These are phyloP conservation scores for Heterochromis multidens DNA, from an alignment of 2,113 vertebrate genomes.

Conservation along the genomic window DNA sequence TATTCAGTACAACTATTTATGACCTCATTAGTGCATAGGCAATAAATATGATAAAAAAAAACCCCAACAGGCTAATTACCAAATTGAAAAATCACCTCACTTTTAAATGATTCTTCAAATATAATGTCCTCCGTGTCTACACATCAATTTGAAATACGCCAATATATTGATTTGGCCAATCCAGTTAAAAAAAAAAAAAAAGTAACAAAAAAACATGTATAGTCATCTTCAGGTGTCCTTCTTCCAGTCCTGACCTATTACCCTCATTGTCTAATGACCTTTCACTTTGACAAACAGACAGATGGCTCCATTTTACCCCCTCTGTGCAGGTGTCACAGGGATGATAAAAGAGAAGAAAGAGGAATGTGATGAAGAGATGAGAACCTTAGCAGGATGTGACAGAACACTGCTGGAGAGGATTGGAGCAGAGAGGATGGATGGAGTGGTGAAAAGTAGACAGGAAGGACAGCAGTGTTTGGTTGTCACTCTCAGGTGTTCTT, in stretches of 20 bases:
- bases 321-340: conserved; percentile 37
- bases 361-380: conserved; percentile 44
- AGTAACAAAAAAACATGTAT: not conserved
- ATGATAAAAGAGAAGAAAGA: conserved; percentile 53
- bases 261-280: conserved; percentile 68
- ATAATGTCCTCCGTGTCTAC: not conserved
- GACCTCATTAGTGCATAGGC: not conserved
- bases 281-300: conserved; percentile 71
- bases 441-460: conserved; percentile 11
- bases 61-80: not conserved
- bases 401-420: conserved; percentile 3
- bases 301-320: conserved; percentile 69
- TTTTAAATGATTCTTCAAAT: not conserved
- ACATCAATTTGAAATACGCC: not conserved
- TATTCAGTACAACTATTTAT: not conserved
- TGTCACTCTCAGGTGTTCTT: conserved; percentile 7
- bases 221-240: conserved; percentile 26
- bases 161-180: not conserved
- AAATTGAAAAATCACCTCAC: not conserved
- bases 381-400: conserved; percentile 41
- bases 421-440: conserved; percentile 1
- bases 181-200: not conserved
- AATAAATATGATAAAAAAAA: not conserved
- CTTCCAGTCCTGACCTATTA: conserved; percentile 24
- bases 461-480: conserved; percentile 7